Evolutionary conservation across 2,797 vertebrate genomes (phyloP).

Genomic region (Pipistrellus kuhlii): DNA sequence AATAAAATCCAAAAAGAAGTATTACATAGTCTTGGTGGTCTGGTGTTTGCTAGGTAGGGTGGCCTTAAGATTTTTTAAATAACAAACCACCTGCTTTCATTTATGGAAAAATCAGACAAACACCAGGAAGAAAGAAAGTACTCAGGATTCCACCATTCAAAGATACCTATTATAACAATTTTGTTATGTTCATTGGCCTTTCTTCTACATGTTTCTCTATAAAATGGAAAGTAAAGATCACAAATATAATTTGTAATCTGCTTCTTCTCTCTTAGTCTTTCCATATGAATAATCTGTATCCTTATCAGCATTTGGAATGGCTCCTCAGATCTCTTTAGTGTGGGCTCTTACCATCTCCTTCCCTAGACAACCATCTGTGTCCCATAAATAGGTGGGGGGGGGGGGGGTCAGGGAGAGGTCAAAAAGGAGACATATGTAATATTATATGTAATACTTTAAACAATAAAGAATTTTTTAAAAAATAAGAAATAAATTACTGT

Average conservation of each 20-base stretch:
- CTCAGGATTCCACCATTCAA: constrained; percentile 2
- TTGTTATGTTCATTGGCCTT: not conserved
- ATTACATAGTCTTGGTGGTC: not conserved
- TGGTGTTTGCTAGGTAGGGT: not conserved
- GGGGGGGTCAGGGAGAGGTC: too few relatives aligned
- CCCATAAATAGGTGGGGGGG: too few relatives aligned
- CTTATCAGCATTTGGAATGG: not conserved
- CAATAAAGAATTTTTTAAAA: too few relatives aligned
- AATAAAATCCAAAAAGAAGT: constrained; percentile 9
- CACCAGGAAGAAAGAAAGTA: not conserved
- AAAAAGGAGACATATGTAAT: too few relatives aligned
- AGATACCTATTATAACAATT: not conserved
- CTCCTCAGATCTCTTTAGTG: not conserved
- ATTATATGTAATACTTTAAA: too few relatives aligned
- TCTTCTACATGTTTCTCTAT: not conserved
- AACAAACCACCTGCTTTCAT: not conserved
- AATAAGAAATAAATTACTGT: too few relatives aligned
- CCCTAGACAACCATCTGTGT: not conserved
- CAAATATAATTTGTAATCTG: not conserved
- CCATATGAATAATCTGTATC: not conserved
- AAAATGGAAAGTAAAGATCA: constrained; percentile 56
- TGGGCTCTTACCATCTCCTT: not conserved
- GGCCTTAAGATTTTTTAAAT: not conserved
- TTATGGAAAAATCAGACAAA: constrained; percentile 52
- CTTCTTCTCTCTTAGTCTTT: not conserved